Conservation (phyloP, 2,888 invertebrate genomes). For the Melanchra persicariae region DNA sequence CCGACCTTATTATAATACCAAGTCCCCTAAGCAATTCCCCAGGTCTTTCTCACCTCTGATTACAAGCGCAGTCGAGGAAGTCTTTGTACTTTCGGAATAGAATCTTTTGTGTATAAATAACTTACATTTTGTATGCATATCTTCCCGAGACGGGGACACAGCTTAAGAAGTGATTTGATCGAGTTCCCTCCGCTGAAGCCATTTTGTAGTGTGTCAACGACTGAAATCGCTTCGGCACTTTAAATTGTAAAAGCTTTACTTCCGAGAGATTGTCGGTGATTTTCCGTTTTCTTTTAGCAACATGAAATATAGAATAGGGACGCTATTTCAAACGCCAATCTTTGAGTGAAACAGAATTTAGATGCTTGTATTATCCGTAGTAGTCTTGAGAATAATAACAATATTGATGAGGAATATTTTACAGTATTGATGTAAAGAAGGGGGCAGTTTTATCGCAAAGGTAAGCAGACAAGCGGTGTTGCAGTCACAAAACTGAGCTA, state of each 20-base stretch:
- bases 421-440: background rate
- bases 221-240: conserved; percentile 58
- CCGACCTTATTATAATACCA: background rate
- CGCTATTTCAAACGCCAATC: background rate
- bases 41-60: conserved; percentile 6
- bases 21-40: conserved; percentile 20
- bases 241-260: conserved; percentile 62
- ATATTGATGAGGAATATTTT: conserved; percentile 16
- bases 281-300: conserved; percentile 46
- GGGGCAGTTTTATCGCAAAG: too few relatives aligned
- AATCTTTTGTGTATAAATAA: conserved; percentile 44
- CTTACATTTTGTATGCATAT: conserved; percentile 52
- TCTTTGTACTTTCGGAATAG: conserved; percentile 7
- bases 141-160: conserved; percentile 32
- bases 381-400: conserved; percentile 6
- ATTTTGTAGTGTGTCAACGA: conserved; percentile 58
- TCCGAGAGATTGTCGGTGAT: conserved; percentile 49
- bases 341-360: conserved; percentile 15
- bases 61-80: conserved; percentile 2
- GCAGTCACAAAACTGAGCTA: conserved; percentile 1
- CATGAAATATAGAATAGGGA: conserved; percentile 47
- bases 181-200: conserved; percentile 40
- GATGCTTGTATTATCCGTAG: conserved; percentile 4
- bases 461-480: background rate
- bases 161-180: conserved; percentile 63